Percentiles rank a stretch among this genome's conserved stretches.
Conservation (phyloP, 1,140 invertebrate species). For the Colletes latitarsis region DNA sequence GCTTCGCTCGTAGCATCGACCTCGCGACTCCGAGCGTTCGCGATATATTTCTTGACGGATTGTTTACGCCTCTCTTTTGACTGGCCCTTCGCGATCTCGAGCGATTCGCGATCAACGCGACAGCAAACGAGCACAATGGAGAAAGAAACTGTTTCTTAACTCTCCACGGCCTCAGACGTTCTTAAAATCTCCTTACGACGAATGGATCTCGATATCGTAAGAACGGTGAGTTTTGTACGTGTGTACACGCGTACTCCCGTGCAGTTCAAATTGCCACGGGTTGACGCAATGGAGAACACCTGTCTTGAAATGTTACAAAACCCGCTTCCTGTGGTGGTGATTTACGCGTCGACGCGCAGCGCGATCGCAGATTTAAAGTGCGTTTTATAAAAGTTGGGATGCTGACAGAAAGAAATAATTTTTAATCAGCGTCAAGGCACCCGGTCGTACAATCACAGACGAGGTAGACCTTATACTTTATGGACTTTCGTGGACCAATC, state of each 20-base stretch:
- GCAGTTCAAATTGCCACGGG: conserved; percentile 56
- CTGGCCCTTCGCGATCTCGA: too few relatives aligned
- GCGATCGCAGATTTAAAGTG: conserved; percentile 20
- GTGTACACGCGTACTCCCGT: neutral
- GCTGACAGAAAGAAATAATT: conserved; percentile 17
- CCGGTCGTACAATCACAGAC: too few relatives aligned
- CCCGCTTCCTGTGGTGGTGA: conserved; percentile 53
- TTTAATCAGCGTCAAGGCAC: too few relatives aligned
- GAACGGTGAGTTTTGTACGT: neutral
- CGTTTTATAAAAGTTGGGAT: neutral
- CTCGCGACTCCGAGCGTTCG: conserved; percentile 26
- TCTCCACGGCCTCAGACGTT: too few relatives aligned
- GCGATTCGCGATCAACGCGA: too few relatives aligned
- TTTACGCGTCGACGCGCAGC: conserved; percentile 19
- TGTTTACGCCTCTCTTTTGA: conserved; percentile 17
- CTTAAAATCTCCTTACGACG: too few relatives aligned
- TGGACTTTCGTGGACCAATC: too few relatives aligned
- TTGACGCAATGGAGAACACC: conserved; percentile 64
- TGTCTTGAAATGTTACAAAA: conserved; percentile 67
- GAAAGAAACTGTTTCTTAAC: neutral
- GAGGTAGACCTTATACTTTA: too few relatives aligned
- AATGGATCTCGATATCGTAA: too few relatives aligned
- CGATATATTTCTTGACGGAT: conserved; percentile 36
- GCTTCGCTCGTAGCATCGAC: conserved; percentile 34
- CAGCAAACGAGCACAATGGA: neutral